Evolutionary conservation across 2,888 invertebrate genomes (phyloP).

Genomic region (Leucophenga maculata): DNA sequence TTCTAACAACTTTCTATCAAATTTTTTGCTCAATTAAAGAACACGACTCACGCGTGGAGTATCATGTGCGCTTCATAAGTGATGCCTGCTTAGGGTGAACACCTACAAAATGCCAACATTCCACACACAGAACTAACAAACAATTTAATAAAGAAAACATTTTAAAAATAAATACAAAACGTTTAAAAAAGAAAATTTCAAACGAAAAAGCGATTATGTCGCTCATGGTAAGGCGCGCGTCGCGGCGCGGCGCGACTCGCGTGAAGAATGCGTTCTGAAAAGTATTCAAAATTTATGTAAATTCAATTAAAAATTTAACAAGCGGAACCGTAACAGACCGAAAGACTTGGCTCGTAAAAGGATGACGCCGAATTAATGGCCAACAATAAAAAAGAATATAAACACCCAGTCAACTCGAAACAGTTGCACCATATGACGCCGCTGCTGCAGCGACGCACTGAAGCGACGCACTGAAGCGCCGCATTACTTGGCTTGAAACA

Average conservation of each 20-base stretch:
- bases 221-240: slow-evolving; percentile 39
- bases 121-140: not conserved
- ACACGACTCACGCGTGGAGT: no score
- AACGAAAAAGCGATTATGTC: slow-evolving; percentile 7
- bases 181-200: not conserved
- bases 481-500: not conserved
- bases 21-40: no score
- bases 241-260: not conserved
- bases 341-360: slow-evolving; percentile 14
- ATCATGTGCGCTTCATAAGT: no score
- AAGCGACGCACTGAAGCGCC: not conserved
- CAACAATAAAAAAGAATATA: not conserved
- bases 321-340: slow-evolving; percentile 57
- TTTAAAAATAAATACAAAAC: not conserved
- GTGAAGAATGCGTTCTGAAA: slow-evolving; percentile 45
- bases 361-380: not conserved
- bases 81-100: not conserved
- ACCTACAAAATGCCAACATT: no score
- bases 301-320: slow-evolving; percentile 60
- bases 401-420: not conserved
- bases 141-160: slow-evolving; percentile 10
- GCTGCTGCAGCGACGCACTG: not conserved
- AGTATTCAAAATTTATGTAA: slow-evolving; percentile 60
- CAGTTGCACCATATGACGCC: not conserved
- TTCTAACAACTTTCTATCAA: no score